A percentile compares a stretch with the other conserved stretches of the same genome.
These are phyloP conservation scores for Tetraneura akinire DNA, from an alignment of 1,140 invertebrate species.

Conservation along the genomic window DNA sequence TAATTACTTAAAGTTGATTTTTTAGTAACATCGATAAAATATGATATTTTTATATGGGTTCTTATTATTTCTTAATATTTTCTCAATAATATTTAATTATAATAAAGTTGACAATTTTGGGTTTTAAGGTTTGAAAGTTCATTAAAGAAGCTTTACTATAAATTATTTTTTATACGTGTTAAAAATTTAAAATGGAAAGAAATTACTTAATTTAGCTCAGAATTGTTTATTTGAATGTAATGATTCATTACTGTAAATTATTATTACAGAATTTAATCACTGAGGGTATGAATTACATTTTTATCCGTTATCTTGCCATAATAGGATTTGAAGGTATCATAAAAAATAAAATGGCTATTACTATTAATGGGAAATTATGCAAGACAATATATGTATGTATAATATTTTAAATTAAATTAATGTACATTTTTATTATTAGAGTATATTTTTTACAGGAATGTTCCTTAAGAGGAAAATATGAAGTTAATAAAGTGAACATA, in stretches of 20 bases:
- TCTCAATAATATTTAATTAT: too few relatives aligned
- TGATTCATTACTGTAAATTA: too few relatives aligned
- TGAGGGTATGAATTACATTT: conserved; percentile 29
- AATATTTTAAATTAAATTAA: background rate
- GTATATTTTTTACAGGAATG: background rate
- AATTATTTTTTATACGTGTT: too few relatives aligned
- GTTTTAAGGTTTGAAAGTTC: too few relatives aligned
- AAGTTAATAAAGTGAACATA: background rate
- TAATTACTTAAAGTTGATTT: too few relatives aligned
- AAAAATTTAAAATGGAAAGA: too few relatives aligned
- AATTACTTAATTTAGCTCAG: too few relatives aligned
- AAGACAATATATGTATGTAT: conserved; percentile 25
- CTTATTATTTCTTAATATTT: too few relatives aligned
- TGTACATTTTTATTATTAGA: background rate
- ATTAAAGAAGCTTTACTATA: too few relatives aligned
- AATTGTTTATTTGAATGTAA: too few relatives aligned
- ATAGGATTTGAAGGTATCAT: conserved; percentile 18
- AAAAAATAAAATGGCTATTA: conserved; percentile 16
- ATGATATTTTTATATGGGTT: too few relatives aligned
- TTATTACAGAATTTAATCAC: conserved; percentile 10
- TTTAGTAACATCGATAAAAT: too few relatives aligned
- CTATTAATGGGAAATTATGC: conserved; percentile 26
- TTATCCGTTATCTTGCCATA: conserved; percentile 27
- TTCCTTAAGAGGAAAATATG: background rate
- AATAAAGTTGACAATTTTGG: background rate